Evolutionary conservation across 37 sponge, comb jelly and placozoan genomes (phyloP), one percentile per base, ranked within the genome.

Genomic region (Ephydatia muelleri): DNA sequence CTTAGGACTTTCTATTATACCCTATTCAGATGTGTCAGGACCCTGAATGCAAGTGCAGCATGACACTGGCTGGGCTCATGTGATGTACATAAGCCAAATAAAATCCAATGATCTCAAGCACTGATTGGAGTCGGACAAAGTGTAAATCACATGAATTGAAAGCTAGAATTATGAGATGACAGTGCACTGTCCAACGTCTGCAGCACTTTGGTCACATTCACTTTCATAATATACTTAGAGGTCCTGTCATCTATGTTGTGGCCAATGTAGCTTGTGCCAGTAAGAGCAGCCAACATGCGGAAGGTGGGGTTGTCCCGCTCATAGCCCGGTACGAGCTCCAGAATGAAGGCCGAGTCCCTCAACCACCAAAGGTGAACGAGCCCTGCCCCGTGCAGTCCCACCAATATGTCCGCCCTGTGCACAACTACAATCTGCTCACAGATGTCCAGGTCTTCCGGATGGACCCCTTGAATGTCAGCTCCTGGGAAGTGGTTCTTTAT

Each of bases 341-440:
- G 76, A 22, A 84, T n/a, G 6, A 89, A 32, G 6, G 94, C 84
- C 38, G 80, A 35, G 33, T 90, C 84, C 21, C 73, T 47, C 30
- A 89, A 35, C 94, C 94, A 93, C 94, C 94, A 93, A 2, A 84
- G 64, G 68, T 93, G 94, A 0, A 93, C 85, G n/a, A 93, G 49
- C 5, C 94, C 94, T 1, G 94, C 94, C 6, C 94, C 94, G 73
- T 93, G 94, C 0, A 93, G 91, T 0, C 88, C 94, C 31, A 93
- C 35, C 21, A 84, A 43, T 2, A 93, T 68, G 65, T 93, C 91
- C 35, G 91, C 75, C 37, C 83, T 67, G 27, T 87, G 82, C 26
- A 64, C 88, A 1, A 73, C 11, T 12, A 22, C 27, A 23, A 93
- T 43, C 65, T 93, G 94, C 43, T 89, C 82, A 81, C 94, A 93